A percentile compares a stretch with the other conserved stretches of the same genome.
Conservation (phyloP, 2,797 vertebrate species). For the Tragelaphus oryx region DNA sequence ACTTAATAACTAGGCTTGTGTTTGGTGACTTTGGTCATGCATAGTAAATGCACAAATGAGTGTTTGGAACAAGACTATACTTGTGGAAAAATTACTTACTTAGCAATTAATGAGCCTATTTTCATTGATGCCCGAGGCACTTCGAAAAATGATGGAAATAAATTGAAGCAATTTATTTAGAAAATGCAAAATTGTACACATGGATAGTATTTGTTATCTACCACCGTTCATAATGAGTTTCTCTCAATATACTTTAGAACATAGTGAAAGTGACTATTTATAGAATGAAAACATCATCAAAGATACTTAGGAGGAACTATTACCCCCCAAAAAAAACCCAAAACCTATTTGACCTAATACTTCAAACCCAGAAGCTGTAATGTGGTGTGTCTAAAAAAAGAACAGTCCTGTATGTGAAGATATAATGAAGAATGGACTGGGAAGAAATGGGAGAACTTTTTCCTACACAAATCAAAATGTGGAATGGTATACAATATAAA, state of each 20-base stretch:
- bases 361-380: neutral
- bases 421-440: neutral
- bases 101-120: slow-evolving; percentile 57
- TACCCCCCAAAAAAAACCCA: neutral
- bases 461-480: neutral
- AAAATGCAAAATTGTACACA: slow-evolving; percentile 55
- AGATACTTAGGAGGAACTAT: neutral
- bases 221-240: neutral
- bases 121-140: slow-evolving; percentile 41
- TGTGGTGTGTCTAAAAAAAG: neutral
- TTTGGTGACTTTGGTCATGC: slow-evolving; percentile 28
- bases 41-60: slow-evolving; percentile 31
- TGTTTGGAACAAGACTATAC: slow-evolving; percentile 29
- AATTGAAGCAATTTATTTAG: slow-evolving; percentile 66
- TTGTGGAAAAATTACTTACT: slow-evolving; percentile 59
- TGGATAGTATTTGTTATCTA: slow-evolving; percentile 33
- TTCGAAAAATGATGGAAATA: slow-evolving; percentile 34
- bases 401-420: neutral
- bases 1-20: neutral
- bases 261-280: neutral
- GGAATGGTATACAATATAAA: neutral
- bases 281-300: neutral
- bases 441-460: neutral
- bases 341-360: neutral
- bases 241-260: neutral